Base-by-base conservation (phyloP, 1,140 invertebrate species). In the Brachionus angularis region DNA sequence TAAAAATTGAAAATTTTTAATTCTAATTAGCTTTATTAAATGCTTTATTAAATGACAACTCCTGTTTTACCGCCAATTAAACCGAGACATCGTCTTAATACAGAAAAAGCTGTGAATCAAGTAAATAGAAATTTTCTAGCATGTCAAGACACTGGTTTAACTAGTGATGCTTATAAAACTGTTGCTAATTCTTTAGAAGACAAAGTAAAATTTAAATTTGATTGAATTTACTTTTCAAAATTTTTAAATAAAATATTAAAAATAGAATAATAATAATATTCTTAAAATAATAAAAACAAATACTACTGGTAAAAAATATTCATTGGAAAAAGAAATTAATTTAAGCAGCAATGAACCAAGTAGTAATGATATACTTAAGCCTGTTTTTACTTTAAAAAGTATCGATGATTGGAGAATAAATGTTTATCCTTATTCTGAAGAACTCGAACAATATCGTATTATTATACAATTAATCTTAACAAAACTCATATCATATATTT, bases 231-330 rank as follows among this genome's bases (percentile, higher is more conserved):
- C n/a, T n/a, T n/a, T n/a, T n/a, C n/a, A n/a, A n/a, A n/a, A n/a
- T n/a, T n/a, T n/a, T n/a, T n/a, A n/a, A n/a, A n/a, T n/a, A n/a
- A n/a, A n/a, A n/a, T n/a, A n/a, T n/a, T n/a, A n/a, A n/a, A n/a
- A n/a, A n/a, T n/a, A n/a, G n/a, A n/a, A n/a, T 58, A 23, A 58
- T 12, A 58, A 58, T 29, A 52, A 52, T 52, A 29, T 52, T 58
- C 18, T 58, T 5, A 58, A 58, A 58, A 58, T 58, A 23, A 14
- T 58, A 12, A 58, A 58, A 58, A 58, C 53, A 23, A 36, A 18
- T 14, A 58, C 53, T 23, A 58, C 53, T 39, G 53, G 53, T 42
- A 27, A 27, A 1, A 4, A 39, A 39, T 58, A 18, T 39, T 21
- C 21, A 58, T 39, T 4, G 1, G 8, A 55, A 55, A 18, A 34